A percentile compares a stretch with the other conserved stretches of the same genome.
These are phyloP conservation scores for Drosophila nasuta DNA, from an alignment of 1,140 invertebrate genomes.

Conservation along the genomic window DNA sequence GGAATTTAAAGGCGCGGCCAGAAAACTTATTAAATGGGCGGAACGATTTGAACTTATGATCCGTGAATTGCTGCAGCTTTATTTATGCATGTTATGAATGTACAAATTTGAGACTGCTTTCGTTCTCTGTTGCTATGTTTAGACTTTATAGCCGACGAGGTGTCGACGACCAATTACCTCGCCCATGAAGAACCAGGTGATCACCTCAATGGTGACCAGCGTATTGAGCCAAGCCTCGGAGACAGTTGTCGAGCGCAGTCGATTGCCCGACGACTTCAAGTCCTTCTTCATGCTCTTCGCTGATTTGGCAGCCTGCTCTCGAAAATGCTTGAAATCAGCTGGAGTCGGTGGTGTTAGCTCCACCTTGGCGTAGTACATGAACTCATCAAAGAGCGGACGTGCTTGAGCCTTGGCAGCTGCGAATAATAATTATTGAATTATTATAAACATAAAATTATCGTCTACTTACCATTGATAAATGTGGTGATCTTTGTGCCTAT, in stretches of 20 bases:
- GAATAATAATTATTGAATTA: background rate
- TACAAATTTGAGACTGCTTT: constrained; percentile 7
- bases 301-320: constrained; percentile 85
- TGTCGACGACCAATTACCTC: constrained; percentile 98
- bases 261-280: constrained; percentile 86
- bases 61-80: constrained; percentile 41
- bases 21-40: constrained; percentile 18
- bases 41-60: constrained; percentile 36
- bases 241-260: constrained; percentile 93
- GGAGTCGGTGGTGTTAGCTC: constrained; percentile 95
- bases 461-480: constrained; percentile 62
- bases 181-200: constrained; percentile 98
- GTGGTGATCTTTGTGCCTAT: constrained; percentile 50
- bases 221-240: constrained; percentile 95
- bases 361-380: constrained; percentile 95
- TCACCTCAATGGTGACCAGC: constrained; percentile 93
- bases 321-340: constrained; percentile 92
- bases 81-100: constrained; percentile 17
- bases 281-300: constrained; percentile 87
- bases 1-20: constrained; percentile 16
- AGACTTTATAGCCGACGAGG: constrained; percentile 95
- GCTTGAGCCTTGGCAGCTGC: constrained; percentile 85
- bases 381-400: constrained; percentile 90
- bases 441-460: background rate
- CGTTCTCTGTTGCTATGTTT: constrained; percentile 73